A percentile compares a stretch with the other conserved stretches of the same genome.
Conservation (phyloP, 2,113 vertebrate species). For the Daphoenositta chrysoptera region DNA sequence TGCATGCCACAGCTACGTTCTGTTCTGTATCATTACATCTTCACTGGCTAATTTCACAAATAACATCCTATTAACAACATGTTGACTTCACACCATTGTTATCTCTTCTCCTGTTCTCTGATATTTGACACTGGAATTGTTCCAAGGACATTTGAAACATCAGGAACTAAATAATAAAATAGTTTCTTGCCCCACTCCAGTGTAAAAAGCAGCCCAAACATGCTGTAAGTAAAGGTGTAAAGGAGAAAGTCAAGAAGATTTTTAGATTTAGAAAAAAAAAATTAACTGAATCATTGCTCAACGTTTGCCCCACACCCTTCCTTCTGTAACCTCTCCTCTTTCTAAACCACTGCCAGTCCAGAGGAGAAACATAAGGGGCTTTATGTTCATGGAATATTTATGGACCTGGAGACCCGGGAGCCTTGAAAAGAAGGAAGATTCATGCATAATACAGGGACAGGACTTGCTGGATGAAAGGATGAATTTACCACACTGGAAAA, state of each 20-base stretch:
- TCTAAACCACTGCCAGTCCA: not conserved
- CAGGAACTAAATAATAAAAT: not conserved
- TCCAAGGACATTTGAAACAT: not conserved
- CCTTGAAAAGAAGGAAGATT: conserved; percentile 13
- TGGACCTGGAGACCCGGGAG: conserved; percentile 8
- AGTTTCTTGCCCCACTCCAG: not conserved
- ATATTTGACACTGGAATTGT: not conserved
- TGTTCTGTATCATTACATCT: not conserved
- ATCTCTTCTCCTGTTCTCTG: not conserved
- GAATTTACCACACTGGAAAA: not conserved
- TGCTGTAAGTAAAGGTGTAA: not conserved
- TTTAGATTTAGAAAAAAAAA: not conserved
- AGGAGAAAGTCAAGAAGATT: not conserved
- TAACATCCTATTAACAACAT: not conserved
- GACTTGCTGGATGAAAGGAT: not conserved
- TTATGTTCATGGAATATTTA: conserved; percentile 56
- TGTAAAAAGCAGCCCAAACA: not conserved
- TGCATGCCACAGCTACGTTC: not conserved
- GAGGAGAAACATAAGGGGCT: conserved; percentile 12
- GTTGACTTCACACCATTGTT: not conserved
- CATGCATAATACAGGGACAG: conserved; percentile 44
- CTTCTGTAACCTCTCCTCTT: not conserved
- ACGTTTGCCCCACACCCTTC: not conserved
- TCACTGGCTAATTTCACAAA: not conserved
- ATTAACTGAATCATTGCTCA: not conserved